Conservation (phyloP, 2,113 vertebrate genomes). For the Callionymus lyra region DNA sequence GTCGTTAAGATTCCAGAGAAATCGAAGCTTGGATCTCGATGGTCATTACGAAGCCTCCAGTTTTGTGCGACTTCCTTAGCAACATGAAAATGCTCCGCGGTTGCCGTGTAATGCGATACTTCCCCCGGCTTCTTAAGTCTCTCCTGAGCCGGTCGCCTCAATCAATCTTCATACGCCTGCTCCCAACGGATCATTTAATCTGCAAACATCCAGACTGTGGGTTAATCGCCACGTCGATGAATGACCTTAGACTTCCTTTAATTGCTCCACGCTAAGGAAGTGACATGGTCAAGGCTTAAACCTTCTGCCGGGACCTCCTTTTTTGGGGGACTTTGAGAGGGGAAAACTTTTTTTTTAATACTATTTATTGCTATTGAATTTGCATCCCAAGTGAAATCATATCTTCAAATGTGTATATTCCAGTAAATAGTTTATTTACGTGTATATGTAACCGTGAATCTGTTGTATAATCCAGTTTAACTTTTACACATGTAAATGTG, state of each 20-base stretch:
- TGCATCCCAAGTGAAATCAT: no score
- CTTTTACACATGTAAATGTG: constrained; percentile 4
- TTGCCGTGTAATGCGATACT: constrained; percentile 35
- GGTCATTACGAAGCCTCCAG: constrained; percentile 1
- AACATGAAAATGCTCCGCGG: constrained; percentile 33
- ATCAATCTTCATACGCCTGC: constrained; percentile 42
- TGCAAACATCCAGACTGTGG: constrained; percentile 29
- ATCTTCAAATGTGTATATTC: no score
- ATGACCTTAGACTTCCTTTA: constrained; percentile 23
- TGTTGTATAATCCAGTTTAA: no score
- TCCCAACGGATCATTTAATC: constrained; percentile 44
- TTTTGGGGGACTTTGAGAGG: no score
- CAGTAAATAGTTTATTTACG: no score
- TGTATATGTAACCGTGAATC: no score
- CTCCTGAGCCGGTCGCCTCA: constrained; percentile 34
- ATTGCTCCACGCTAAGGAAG: constrained; percentile 11
- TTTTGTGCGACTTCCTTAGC: constrained; percentile 24
- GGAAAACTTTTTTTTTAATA: no score
- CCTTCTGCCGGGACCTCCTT: background rate
- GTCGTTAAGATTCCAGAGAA: no score
- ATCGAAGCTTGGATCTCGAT: no score
- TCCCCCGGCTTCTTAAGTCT: constrained; percentile 33
- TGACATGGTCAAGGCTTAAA: background rate
- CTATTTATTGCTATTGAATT: no score
- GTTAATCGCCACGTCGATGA: constrained; percentile 26